These are phyloP conservation scores for Drosophila mayaguana DNA, from an alignment of 2,888 invertebrate species.

Conservation along the genomic window DNA sequence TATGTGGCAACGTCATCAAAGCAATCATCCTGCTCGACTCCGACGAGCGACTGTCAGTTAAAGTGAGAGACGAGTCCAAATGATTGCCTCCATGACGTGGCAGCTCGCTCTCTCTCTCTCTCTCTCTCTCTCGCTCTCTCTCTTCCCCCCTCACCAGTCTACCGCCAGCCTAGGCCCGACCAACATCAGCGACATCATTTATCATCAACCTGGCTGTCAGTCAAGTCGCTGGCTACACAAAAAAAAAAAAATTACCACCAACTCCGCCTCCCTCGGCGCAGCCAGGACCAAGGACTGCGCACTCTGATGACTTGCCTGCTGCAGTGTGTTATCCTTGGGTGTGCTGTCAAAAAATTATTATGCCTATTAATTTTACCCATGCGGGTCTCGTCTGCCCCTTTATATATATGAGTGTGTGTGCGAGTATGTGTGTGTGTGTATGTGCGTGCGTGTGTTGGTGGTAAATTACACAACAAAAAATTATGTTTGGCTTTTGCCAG, in stretches of 20 bases:
- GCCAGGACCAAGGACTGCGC: slow-evolving; percentile 29
- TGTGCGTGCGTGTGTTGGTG: slow-evolving; percentile 57
- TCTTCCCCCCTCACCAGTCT: too few species aligned
- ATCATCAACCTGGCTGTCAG: slow-evolving; percentile 84
- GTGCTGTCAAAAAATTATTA: slow-evolving; percentile 85
- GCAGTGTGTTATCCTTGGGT: slow-evolving; percentile 81
- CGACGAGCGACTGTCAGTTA: slow-evolving; percentile 75
- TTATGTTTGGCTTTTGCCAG: slow-evolving; percentile 78
- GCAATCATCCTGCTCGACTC: slow-evolving; percentile 74
- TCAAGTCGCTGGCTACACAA: slow-evolving; percentile 64
- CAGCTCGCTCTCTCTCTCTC: slow-evolving; percentile 40
- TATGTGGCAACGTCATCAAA: slow-evolving; percentile 81
- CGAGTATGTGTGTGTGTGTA: not conserved
- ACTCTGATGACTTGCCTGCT: slow-evolving; percentile 70
- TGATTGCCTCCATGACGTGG: slow-evolving; percentile 79
- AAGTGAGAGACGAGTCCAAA: slow-evolving; percentile 75
- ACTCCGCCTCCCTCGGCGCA: slow-evolving; percentile 20
- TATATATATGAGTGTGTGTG: not conserved
- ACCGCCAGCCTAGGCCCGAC: not conserved
- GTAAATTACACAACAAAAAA: slow-evolving; percentile 80
- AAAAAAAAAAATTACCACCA: slow-evolving; percentile 64
- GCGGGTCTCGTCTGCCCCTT: slow-evolving; percentile 58
- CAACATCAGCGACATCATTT: slow-evolving; percentile 84
- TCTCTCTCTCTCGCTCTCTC: too few species aligned
- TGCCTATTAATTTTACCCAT: slow-evolving; percentile 84